Conservation (phyloP, 1,140 invertebrate species). For the Lasioglossum albipes region DNA sequence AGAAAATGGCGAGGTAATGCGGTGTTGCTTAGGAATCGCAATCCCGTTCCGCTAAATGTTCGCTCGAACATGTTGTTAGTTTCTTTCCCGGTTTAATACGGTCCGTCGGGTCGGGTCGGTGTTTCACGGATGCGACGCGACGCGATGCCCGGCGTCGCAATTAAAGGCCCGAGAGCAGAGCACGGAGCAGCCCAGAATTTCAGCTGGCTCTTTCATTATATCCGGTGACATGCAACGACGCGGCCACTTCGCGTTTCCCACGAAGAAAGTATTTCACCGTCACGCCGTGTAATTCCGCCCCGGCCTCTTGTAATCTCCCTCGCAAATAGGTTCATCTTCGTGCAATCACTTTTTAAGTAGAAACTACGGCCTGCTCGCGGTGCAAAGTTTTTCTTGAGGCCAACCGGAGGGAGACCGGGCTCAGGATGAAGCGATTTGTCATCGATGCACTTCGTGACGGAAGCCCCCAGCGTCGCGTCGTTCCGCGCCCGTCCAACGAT, state of each 20-base stretch:
- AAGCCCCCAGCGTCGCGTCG: background rate
- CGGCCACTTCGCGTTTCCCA: background rate
- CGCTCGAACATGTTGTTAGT: constrained; percentile 26
- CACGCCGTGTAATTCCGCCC: constrained; percentile 21
- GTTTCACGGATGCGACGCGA: background rate
- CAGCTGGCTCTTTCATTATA: constrained; percentile 39
- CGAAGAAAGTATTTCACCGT: constrained; percentile 19
- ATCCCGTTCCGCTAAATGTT: too few relatives aligned
- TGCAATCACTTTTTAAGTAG: constrained; percentile 41
- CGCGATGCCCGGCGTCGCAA: constrained; percentile 9
- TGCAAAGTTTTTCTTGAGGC: background rate
- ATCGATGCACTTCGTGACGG: constrained; percentile 4
- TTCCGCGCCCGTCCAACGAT: background rate
- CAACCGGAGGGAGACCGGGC: background rate
- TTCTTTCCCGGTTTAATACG: constrained; percentile 26
- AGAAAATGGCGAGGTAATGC: too few relatives aligned
- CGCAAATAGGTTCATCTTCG: constrained; percentile 39
- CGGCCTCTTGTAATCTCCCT: constrained; percentile 26
- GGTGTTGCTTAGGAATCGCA: too few relatives aligned
- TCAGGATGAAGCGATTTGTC: constrained; percentile 12
- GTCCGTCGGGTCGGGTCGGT: background rate
- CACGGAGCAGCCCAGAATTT: constrained; percentile 27
- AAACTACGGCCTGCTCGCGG: background rate
- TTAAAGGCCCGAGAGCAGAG: constrained; percentile 32
- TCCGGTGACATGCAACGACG: constrained; percentile 30